These are phyloP conservation scores for Diachasma alloeum DNA, from an alignment of 1,140 invertebrate genomes.

Conservation along the genomic window DNA sequence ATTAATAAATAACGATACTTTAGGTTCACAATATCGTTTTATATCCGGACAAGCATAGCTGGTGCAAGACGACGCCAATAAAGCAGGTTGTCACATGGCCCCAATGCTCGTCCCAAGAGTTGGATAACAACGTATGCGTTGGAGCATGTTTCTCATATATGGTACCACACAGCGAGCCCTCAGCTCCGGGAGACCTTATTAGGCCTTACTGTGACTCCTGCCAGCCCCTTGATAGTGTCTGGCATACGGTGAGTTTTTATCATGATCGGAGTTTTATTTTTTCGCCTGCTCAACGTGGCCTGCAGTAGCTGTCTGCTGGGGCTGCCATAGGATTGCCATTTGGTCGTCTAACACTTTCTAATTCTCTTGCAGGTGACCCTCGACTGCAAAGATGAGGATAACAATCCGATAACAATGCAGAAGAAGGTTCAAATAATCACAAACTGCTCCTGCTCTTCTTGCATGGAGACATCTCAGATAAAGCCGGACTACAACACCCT, in stretches of 20 bases:
- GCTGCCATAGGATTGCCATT: neutral
- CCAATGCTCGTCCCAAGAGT: slow-evolving; percentile 70
- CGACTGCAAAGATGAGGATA: slow-evolving; percentile 67
- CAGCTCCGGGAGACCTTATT: slow-evolving; percentile 72
- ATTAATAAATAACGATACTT: slow-evolving; percentile 18
- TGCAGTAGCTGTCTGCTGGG: neutral
- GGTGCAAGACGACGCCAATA: slow-evolving; percentile 74
- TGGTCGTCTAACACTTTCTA: neutral
- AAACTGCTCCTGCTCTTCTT: slow-evolving; percentile 72
- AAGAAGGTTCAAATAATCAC: slow-evolving; percentile 73
- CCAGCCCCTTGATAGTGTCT: slow-evolving; percentile 70
- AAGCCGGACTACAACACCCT: slow-evolving; percentile 60
- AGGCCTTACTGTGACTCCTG: slow-evolving; percentile 76
- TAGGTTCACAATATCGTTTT: slow-evolving; percentile 76
- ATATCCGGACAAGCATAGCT: slow-evolving; percentile 75
- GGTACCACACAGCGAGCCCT: slow-evolving; percentile 73
- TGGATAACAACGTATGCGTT: slow-evolving; percentile 76
- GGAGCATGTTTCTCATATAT: slow-evolving; percentile 76
- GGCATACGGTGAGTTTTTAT: slow-evolving; percentile 68
- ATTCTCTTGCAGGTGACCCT: slow-evolving; percentile 65
- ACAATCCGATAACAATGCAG: slow-evolving; percentile 65
- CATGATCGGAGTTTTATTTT: neutral
- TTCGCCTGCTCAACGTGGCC: too few species aligned
- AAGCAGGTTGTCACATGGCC: slow-evolving; percentile 72
- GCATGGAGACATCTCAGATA: slow-evolving; percentile 61